Percentiles rank a stretch among this genome's conserved stretches.
These are phyloP conservation scores for Cosmia pyralina DNA, from an alignment of 2,888 invertebrate species.

Conservation along the genomic window DNA sequence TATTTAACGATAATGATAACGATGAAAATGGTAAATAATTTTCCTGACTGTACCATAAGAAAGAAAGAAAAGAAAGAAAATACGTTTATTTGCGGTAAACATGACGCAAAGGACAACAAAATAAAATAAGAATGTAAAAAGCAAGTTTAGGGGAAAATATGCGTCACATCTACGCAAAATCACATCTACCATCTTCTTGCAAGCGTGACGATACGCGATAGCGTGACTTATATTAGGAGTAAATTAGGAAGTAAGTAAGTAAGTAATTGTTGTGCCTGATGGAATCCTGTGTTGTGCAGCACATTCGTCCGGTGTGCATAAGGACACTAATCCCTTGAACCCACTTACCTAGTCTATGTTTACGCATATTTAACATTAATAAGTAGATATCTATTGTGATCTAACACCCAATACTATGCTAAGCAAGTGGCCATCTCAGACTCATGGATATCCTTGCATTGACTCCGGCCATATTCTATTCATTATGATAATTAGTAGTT, in stretches of 20 bases:
- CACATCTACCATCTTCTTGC: neutral
- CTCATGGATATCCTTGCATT: constrained; percentile 32
- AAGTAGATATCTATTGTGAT: constrained; percentile 40
- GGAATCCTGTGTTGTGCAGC: neutral
- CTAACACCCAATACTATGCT: constrained; percentile 33
- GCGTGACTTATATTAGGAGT: neutral
- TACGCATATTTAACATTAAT: constrained; percentile 11
- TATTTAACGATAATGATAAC: no score
- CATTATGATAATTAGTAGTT: constrained; percentile 28
- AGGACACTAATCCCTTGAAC: constrained; percentile 20
- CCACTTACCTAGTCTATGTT: neutral
- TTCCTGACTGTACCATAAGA: neutral
- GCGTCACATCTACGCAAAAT: no score
- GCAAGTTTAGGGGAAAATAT: no score
- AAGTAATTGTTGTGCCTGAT: neutral
- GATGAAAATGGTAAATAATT: neutral
- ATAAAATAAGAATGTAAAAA: no score
- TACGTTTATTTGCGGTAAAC: no score
- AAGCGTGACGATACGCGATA: neutral
- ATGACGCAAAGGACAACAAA: no score
- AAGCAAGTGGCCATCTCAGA: constrained; percentile 28
- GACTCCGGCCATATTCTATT: constrained; percentile 17
- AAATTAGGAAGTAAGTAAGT: no score
- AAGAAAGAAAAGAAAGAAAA: no score
- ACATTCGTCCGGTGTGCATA: neutral